Conservation (phyloP, 2,888 invertebrate genomes). For the Diloba caeruleocephala region DNA sequence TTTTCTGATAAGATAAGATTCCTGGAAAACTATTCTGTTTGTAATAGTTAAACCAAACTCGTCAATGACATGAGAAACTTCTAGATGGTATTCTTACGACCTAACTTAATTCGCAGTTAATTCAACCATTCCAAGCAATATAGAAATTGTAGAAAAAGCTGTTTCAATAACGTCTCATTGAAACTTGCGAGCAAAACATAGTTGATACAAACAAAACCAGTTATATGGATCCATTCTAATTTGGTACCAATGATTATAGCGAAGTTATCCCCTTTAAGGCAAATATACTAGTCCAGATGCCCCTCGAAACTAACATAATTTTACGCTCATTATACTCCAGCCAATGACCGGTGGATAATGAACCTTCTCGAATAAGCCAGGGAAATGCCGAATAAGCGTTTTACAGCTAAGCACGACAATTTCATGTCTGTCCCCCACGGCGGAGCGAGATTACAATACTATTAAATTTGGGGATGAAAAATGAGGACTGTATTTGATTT, state of each 20-base stretch:
- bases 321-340: conserved; percentile 29
- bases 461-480: conserved; percentile 72
- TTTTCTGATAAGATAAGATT: too few species aligned
- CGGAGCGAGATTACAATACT: conserved; percentile 70
- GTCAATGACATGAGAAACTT: not conserved
- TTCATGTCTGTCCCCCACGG: conserved; percentile 40
- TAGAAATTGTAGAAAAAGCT: conserved; percentile 3
- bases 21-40: too few species aligned
- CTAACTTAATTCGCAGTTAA: not conserved
- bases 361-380: conserved; percentile 39
- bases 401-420: conserved; percentile 48
- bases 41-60: too few species aligned
- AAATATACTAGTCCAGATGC: conserved; percentile 11
- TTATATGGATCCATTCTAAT: conserved; percentile 8
- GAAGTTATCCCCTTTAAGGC: conserved; percentile 4
- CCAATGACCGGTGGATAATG: conserved; percentile 36
- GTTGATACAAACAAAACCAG: conserved; percentile 4
- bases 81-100: not conserved
- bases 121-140: not conserved
- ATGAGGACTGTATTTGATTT: conserved; percentile 69
- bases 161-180: conserved; percentile 1
- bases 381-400: conserved; percentile 39
- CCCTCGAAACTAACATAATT: conserved; percentile 31
- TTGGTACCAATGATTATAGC: conserved; percentile 7
- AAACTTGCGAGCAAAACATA: conserved; percentile 1